Evolutionary conservation across 2,888 invertebrate species (phyloP).

Genomic region (Drosophila lacicola): DNA sequence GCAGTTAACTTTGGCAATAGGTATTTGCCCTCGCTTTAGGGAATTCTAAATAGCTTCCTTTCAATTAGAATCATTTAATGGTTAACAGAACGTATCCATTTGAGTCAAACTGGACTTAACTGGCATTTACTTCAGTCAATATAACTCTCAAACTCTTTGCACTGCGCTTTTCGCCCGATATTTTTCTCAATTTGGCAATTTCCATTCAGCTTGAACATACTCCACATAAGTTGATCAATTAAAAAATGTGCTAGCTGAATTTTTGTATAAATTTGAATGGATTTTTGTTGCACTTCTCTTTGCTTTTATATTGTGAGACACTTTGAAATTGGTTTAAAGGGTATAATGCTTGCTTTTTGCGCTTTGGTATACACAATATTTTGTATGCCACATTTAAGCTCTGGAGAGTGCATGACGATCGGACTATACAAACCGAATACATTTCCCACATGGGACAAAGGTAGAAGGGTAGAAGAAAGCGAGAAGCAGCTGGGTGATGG

Average conservation of each 20-base stretch:
- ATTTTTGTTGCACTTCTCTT: slow-evolving; percentile 17
- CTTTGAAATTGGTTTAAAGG: too few relatives aligned
- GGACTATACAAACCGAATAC: too few relatives aligned
- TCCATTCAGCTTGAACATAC: slow-evolving; percentile 1
- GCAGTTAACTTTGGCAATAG: too few relatives aligned
- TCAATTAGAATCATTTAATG: slow-evolving; percentile 7
- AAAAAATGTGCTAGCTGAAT: slow-evolving; percentile 39
- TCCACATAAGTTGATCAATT: slow-evolving; percentile 39
- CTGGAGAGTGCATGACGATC: too few relatives aligned
- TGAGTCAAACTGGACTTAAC: neutral
- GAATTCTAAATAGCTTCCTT: neutral
- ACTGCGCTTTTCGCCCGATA: slow-evolving; percentile 2
- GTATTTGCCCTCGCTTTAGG: neutral
- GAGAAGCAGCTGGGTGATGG: too few relatives aligned
- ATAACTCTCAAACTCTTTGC: slow-evolving; percentile 2
- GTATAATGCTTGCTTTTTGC: too few relatives aligned
- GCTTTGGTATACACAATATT: too few relatives aligned
- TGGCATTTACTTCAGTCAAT: neutral
- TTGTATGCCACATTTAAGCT: too few relatives aligned
- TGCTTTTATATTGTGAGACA: too few relatives aligned
- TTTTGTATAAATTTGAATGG: slow-evolving; percentile 1
- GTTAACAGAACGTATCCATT: neutral
- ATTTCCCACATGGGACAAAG: too few relatives aligned
- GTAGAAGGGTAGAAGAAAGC: too few relatives aligned
- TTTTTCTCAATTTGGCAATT: slow-evolving; percentile 17